Conservation (phyloP, 1,140 invertebrate species). For the Ceratoteleas bidentatus region DNA sequence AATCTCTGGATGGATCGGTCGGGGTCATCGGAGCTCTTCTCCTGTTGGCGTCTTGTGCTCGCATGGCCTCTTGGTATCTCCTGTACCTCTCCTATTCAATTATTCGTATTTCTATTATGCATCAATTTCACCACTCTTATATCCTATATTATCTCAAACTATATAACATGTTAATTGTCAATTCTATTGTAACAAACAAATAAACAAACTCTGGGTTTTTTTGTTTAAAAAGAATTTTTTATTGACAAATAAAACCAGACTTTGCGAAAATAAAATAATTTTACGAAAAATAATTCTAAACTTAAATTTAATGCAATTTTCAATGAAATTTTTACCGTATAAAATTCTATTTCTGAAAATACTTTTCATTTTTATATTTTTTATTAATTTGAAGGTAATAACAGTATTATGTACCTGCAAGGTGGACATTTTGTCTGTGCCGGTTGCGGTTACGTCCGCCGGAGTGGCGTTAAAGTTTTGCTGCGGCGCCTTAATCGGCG, state of each 20-base stretch:
- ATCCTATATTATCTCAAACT: too few species aligned
- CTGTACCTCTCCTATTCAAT: slow-evolving; percentile 83
- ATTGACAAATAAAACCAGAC: not conserved
- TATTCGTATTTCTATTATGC: not conserved
- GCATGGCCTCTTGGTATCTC: slow-evolving; percentile 84
- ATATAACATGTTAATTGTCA: too few species aligned
- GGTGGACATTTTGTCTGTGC: slow-evolving; percentile 79
- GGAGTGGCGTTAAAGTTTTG: slow-evolving; percentile 59
- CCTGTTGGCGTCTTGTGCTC: slow-evolving; percentile 77
- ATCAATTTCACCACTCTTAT: not conserved
- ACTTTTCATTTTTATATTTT: too few species aligned
- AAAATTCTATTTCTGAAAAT: too few species aligned
- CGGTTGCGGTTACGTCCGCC: slow-evolving; percentile 53
- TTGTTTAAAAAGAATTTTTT: too few species aligned
- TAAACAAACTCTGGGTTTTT: too few species aligned
- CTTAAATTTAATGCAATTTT: too few species aligned
- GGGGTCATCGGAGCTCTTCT: slow-evolving; percentile 65
- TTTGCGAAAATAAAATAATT: not conserved
- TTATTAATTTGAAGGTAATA: too few species aligned
- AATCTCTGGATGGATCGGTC: slow-evolving; percentile 59
- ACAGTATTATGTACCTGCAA: slow-evolving; percentile 71
- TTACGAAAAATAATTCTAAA: too few species aligned
- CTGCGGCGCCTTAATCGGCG: slow-evolving; percentile 47
- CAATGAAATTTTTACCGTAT: too few species aligned
- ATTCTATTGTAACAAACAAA: too few species aligned